These are phyloP conservation scores for Keiferia lycopersicella DNA, from an alignment of 2,888 invertebrate species.

Conservation along the genomic window DNA sequence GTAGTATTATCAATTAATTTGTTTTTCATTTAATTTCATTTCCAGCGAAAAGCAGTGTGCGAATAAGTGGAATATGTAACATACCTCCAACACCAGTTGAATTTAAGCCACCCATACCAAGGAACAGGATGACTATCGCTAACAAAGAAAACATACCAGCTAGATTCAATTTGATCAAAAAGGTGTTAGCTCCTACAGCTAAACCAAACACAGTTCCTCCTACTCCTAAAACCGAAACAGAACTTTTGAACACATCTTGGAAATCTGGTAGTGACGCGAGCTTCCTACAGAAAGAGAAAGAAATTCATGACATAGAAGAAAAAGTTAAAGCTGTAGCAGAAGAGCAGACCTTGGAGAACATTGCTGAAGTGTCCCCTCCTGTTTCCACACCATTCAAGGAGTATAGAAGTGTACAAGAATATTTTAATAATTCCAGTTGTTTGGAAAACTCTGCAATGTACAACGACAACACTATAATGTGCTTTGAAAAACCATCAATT, in stretches of 20 bases:
- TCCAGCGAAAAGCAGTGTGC: conserved; percentile 47
- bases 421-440: conserved; percentile 57
- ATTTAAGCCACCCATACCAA: conserved; percentile 38
- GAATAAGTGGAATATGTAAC: conserved; percentile 66
- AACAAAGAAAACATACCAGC: conserved; percentile 61
- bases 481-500: conserved; percentile 53
- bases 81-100: conserved; percentile 62
- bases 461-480: conserved; percentile 64
- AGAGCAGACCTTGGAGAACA: conserved; percentile 53
- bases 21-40: conserved; percentile 29
- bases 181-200: conserved; percentile 24
- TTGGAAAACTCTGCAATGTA: conserved; percentile 48
- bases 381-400: conserved; percentile 68
- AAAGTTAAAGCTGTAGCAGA: conserved; percentile 46
- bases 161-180: conserved; percentile 35
- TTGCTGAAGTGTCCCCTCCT: conserved; percentile 58
- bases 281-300: conserved; percentile 66
- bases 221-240: conserved; percentile 45
- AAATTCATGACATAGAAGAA: conserved; percentile 58
- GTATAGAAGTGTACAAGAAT: conserved; percentile 61
- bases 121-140: conserved; percentile 44
- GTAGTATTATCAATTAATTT: conserved; percentile 1
- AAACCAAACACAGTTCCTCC: conserved; percentile 23
- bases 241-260: conserved; percentile 59
- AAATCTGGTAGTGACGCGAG: conserved; percentile 66